Base-by-base conservation (phyloP, 1,140 invertebrate genomes). In the Drosophila elegans region DNA sequence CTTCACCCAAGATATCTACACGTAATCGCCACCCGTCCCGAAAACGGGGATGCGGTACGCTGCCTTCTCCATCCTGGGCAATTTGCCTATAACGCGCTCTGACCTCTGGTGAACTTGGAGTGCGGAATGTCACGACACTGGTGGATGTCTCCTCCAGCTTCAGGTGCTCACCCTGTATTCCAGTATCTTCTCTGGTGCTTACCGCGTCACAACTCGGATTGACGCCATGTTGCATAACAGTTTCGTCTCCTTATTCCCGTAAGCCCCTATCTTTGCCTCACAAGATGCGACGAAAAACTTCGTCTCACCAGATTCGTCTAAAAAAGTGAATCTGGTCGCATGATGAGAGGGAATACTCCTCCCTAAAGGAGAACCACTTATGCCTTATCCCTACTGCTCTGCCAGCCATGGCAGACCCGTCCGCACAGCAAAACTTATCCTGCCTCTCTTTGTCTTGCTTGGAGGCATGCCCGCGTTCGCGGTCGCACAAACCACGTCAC, bases 1-100 rank as follows among this genome's bases (percentile, higher is more conserved):
- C 38, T 41, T 41, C 38, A 41, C 38, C 38, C 38, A 41, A 41
- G 38, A 41, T 41, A 41, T 41, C 38, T 41, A 41, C 38, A 41
- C 38, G 38, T 4, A 41, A 41, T 3, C 38, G 38, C 38, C 38
- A 41, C 38, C 38, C 38, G 38, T 41, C 38, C 38, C 38, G 38
- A 41, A 41, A 41, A 3, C 38, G 38, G 38, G 38, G 38, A 41
- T 41, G 38, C 38, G 38, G 38, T 41, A 41, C 38, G 38, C 38
- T 41, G 38, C 38, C 38, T 41, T 41, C 38, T 41, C 38, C 38
- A 41, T 41, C 38, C 38, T 41, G 38, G 38, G 38, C 38, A 41
- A 41, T 41, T 41, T 41, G 38, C 38, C 38, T 41, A 41, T 41
- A 41, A 41, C 38, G 38, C 38, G 38, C 38, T 41, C 38, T 41